Conservation (phyloP, 2,888 invertebrate genomes). For the Limenitis camilla region DNA sequence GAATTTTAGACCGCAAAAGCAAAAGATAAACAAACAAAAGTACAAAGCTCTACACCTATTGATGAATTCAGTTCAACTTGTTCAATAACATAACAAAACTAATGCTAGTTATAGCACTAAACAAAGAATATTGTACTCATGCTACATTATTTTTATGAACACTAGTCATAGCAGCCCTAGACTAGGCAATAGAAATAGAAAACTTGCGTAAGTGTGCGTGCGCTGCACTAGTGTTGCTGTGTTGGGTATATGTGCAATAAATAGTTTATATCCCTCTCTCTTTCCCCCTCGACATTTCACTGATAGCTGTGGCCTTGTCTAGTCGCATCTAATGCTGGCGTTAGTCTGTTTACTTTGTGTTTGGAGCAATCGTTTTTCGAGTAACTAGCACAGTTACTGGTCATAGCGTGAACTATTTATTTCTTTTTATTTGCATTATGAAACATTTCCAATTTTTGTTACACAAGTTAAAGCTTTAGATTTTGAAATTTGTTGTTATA, state of each 20-base stretch:
- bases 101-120: background rate
- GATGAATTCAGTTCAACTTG: background rate
- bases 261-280: conserved; percentile 69
- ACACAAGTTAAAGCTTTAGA: too few relatives aligned
- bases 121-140: conserved; percentile 5
- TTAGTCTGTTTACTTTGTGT: conserved; percentile 56
- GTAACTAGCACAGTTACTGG: conserved; percentile 40
- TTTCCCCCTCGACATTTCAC: conserved; percentile 74
- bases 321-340: conserved; percentile 74
- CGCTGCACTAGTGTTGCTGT: conserved; percentile 64
- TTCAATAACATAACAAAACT: background rate
- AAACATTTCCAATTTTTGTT: too few relatives aligned
- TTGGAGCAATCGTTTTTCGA: conserved; percentile 25
- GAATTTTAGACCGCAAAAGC: too few relatives aligned
- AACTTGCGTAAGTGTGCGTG: conserved; percentile 55
- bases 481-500: too few relatives aligned
- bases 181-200: conserved; percentile 68
- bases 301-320: conserved; percentile 75
- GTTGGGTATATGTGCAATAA: conserved; percentile 73
- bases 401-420: background rate
- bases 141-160: conserved; percentile 38
- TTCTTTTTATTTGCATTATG: background rate
- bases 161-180: conserved; percentile 50
- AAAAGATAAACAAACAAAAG: too few relatives aligned
- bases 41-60: too few relatives aligned